Percentiles rank a stretch among this genome's conserved stretches.
phyloP scores from a whole-genome alignment of 2,113 vertebrate genomes.

The Larimichthys crocea region DNA sequence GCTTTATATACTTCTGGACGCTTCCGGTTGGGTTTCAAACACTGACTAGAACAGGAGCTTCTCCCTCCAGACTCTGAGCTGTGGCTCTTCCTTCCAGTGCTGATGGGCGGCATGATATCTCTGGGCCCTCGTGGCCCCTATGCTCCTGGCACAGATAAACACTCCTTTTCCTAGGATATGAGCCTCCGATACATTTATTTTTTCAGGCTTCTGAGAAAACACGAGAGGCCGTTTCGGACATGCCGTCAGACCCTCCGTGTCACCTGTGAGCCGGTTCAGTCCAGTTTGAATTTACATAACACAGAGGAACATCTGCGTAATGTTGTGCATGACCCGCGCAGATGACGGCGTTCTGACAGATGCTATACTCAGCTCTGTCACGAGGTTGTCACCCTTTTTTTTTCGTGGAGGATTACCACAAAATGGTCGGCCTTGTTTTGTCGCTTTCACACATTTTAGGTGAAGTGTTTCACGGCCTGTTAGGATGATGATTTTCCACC shows the following conservation, averaged over 20 bases:
- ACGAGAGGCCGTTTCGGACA: slow-evolving; percentile 52
- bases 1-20: not conserved
- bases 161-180: slow-evolving; percentile 79
- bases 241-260: slow-evolving; percentile 43
- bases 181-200: slow-evolving; percentile 74
- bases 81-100: slow-evolving; percentile 8
- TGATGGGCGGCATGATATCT: slow-evolving; percentile 52
- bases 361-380: slow-evolving; percentile 1
- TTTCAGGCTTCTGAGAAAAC: slow-evolving; percentile 79
- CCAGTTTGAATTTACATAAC: slow-evolving; percentile 2
- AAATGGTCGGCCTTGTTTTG: slow-evolving; percentile 7
- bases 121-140: slow-evolving; percentile 53
- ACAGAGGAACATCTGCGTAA: not conserved
- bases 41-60: no score
- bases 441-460: slow-evolving; percentile 1
- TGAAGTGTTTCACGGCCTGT: slow-evolving; percentile 12
- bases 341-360: slow-evolving; percentile 3
- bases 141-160: slow-evolving; percentile 72
- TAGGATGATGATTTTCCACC: slow-evolving; percentile 34
- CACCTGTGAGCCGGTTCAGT: slow-evolving; percentile 15
- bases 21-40: no score
- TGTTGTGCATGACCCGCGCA: not conserved
- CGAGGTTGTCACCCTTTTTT: slow-evolving; percentile 7
- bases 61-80: not conserved
- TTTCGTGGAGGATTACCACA: not conserved